Base-by-base conservation (phyloP, 2,888 invertebrate species). In the Acleris emargana region DNA sequence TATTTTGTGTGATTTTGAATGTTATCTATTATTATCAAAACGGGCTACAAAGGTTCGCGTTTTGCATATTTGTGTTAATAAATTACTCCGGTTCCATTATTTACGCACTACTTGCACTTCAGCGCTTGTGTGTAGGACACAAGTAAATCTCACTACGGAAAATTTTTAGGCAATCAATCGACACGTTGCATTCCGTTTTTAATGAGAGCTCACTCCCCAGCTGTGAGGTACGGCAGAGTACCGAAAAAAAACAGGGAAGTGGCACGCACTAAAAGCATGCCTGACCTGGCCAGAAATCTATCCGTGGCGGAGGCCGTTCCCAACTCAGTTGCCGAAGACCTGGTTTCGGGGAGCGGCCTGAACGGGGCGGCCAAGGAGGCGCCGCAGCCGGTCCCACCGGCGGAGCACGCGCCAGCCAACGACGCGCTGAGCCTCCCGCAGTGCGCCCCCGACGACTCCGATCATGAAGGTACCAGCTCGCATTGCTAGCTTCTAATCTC, bases 141-240 rank as follows among this genome's bases (percentile, higher is more conserved):
- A 13, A 38, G 32, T 9, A 11, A 38, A 38, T 38, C 38, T 38
- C 38, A 32, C 5, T 38, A 1, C 13, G 13, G 38, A 13, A 38
- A 11, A 38, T 38, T 4, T 13, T 38, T 13, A 1, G 13, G 38
- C 5, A 38, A 38, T 38, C 4, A 11, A 13, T 38, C 38, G 4
- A 13, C 38, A 13, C 13, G 38, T 38, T 38, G 38, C 11, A 4
- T 38, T 38, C 38, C 38, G 13, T 38, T 53, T 43, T 62, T 68
- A 73, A 78, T 72, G 71, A 71, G 66, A 62, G 64, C 68, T 78
- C 68, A 72, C 77, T 72, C 89, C 90, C 52, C 93, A 98, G 98
- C 98, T 82, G 99, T 99, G 72, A 94, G 99, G 83, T 99, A 99
- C 94, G 99, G 99, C 73, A 95, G 99, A 72, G 98, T 98, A 76